Conservation (phyloP, 2,113 vertebrate species). For the Crotalus horridus region DNA sequence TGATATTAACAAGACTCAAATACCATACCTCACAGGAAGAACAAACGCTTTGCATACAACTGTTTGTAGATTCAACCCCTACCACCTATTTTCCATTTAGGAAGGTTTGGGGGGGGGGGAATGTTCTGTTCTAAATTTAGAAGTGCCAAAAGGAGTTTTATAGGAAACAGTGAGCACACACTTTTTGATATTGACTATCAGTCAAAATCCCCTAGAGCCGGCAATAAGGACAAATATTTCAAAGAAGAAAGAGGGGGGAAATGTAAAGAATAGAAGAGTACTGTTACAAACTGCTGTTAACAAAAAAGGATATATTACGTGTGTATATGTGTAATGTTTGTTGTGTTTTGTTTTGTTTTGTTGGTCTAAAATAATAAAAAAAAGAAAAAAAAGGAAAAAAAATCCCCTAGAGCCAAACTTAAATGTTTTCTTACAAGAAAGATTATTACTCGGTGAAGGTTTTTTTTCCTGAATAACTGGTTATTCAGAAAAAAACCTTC, state of each 20-base stretch:
- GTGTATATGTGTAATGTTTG: no score
- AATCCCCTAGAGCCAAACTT: neutral
- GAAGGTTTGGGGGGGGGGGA: neutral
- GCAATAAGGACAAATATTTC: no score
- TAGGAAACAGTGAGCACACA: neutral
- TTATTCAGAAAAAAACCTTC: neutral
- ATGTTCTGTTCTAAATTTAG: neutral
- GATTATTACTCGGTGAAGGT: neutral
- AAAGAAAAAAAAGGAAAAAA: neutral
- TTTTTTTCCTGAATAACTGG: neutral
- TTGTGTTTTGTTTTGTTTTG: no score
- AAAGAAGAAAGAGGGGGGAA: no score
- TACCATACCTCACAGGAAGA: neutral
- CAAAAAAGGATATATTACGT: no score
- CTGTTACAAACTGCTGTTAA: no score
- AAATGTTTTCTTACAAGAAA: constrained; percentile 8
- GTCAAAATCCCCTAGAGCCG: neutral
- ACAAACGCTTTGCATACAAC: neutral
- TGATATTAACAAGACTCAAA: neutral
- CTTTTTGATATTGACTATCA: neutral
- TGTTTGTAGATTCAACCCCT: neutral
- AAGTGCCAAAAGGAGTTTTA: neutral
- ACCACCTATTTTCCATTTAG: neutral
- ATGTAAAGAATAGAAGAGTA: no score
- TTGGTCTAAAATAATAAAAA: no score